Base-by-base conservation (phyloP, 2,113 vertebrate genomes). In the Saguinus imperator region DNA sequence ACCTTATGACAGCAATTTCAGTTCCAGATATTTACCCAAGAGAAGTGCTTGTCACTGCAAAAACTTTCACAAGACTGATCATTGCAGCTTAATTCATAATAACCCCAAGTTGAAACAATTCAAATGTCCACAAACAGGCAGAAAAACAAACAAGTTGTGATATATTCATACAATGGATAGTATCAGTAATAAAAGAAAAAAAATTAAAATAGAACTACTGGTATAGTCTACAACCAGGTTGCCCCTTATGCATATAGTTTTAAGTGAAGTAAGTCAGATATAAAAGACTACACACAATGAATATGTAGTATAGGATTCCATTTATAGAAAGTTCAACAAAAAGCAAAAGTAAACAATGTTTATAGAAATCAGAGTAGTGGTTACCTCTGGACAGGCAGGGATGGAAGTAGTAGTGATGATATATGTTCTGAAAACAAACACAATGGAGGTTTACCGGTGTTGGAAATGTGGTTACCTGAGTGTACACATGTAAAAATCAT, bases 1-100 rank as follows among this genome's bases (percentile, higher is more conserved):
- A 89, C 40, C n/a, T 85, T 86, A 81, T 76, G 2, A 90, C 73
- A 68, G 37, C 58, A 87, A 77, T 95, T 87, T 87, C 45, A 83
- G 27, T 64, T 37, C 37, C 87, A 72, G n/a, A 20, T 87, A 50
- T 50, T 58, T 16, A 81, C 29, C 3, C n/a, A 90, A 76, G 32
- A 87, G 76, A 93, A 83, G 40, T 87, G 23, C 61, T 17, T 52
- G 57, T 73, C 58, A 29, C 43, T 14, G 37, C 35, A 20, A 57
- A 84, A 61, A 23, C 50, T n/a, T 94, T 64, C 32, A 77, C 6
- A 91, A 91, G 79, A 91, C 66, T 72, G 18, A 52, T 72, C 37
- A 55, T 83, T 55, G 27, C n/a, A 76, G 23, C 32, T 76, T 93
- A 81, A 93, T 43, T 79, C n/a, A 35, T n/a, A 80, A 43, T 81